Conservation (phyloP, 1,140 invertebrate genomes). For the Odontomachus brunneus region DNA sequence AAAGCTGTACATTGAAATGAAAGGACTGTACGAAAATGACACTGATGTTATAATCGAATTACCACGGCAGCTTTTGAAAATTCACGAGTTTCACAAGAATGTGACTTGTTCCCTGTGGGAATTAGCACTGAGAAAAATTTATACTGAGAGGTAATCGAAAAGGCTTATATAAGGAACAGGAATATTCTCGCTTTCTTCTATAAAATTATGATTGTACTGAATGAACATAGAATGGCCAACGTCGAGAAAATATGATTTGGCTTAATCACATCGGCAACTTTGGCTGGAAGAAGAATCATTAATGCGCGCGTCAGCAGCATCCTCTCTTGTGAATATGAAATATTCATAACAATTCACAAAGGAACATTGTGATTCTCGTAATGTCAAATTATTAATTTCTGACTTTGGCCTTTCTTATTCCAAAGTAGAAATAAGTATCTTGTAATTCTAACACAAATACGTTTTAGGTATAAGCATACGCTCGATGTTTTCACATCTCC, state of each 20-base stretch:
- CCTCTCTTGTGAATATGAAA: too few relatives aligned
- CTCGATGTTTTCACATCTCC: conserved; percentile 67
- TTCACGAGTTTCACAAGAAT: conserved; percentile 74
- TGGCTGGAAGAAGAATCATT: too few relatives aligned
- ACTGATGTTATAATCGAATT: conserved; percentile 74
- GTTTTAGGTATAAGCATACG: conserved; percentile 74
- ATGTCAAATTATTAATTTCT: too few relatives aligned
- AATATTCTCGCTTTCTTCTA: not conserved
- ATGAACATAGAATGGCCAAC: too few relatives aligned
- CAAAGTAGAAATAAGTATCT: conserved; percentile 17
- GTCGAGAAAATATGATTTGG: too few relatives aligned
- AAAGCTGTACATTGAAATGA: conserved; percentile 69
- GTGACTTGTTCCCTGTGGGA: conserved; percentile 76
- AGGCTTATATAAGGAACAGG: conserved; percentile 2
- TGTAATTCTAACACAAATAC: conserved; percentile 33
- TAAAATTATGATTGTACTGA: too few relatives aligned
- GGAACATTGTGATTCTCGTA: too few relatives aligned
- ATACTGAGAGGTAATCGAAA: conserved; percentile 73
- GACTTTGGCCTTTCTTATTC: too few relatives aligned
- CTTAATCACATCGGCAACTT: too few relatives aligned
- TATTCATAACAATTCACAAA: too few relatives aligned
- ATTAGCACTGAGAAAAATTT: conserved; percentile 79
- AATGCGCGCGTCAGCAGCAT: too few relatives aligned
- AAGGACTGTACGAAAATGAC: conserved; percentile 35
- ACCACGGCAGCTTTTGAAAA: conserved; percentile 77